Evolutionary conservation across 2,888 invertebrate species (phyloP).

Genomic region (Caprella mutica): DNA sequence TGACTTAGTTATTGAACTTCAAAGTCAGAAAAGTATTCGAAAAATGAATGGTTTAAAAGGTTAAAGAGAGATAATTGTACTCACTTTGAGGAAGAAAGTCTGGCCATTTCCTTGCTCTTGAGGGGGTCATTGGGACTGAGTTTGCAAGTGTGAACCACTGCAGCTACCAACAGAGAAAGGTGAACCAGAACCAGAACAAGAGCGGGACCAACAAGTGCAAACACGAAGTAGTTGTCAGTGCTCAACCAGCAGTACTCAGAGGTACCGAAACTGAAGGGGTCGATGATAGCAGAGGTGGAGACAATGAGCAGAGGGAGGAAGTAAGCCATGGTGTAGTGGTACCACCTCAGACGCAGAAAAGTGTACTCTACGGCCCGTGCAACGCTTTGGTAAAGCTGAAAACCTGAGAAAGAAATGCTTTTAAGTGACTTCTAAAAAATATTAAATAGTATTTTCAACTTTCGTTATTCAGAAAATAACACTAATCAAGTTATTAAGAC

Average conservation of each 20-base stretch:
- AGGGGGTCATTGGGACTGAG: constrained; percentile 53
- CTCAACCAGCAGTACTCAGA: constrained; percentile 36
- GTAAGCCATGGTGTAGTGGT: constrained; percentile 84
- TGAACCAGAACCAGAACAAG: constrained; percentile 35
- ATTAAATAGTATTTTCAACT: no score
- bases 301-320: constrained; percentile 70
- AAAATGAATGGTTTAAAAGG: no score
- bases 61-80: constrained; percentile 36
- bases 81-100: constrained; percentile 78
- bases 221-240: constrained; percentile 36
- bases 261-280: constrained; percentile 34
- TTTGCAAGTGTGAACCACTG: constrained; percentile 28
- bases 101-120: constrained; percentile 83
- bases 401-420: constrained; percentile 89
- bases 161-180: constrained; percentile 26
- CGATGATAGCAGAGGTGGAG: constrained; percentile 27
- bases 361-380: constrained; percentile 90
- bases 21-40: no score
- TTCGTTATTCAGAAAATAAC: no score
- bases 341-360: constrained; percentile 64
- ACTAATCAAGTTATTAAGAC: no score
- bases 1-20: no score
- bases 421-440: no score
- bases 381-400: constrained; percentile 87
- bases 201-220: constrained; percentile 37